These are phyloP conservation scores for Heliothis subflexa DNA, from an alignment of 1,140 invertebrate genomes.

Conservation along the genomic window DNA sequence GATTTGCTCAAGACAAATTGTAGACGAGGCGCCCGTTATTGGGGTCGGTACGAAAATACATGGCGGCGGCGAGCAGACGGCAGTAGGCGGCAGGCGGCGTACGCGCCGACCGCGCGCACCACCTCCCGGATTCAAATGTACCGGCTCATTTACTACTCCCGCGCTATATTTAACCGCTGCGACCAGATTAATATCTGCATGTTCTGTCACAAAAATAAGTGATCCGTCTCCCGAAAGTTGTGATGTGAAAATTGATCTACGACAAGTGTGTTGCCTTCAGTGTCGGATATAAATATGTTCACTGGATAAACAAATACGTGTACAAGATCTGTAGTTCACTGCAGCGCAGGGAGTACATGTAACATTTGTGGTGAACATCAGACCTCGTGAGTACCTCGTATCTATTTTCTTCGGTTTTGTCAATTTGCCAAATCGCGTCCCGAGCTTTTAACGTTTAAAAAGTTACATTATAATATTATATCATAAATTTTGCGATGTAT, in stretches of 20 bases:
- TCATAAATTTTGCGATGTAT: conserved; percentile 49
- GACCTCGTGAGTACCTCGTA: conserved; percentile 76
- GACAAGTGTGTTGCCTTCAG: conserved; percentile 53
- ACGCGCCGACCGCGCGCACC: conserved; percentile 80
- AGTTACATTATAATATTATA: conserved; percentile 49
- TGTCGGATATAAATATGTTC: conserved; percentile 57
- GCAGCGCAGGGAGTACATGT: conserved; percentile 64
- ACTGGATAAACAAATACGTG: conserved; percentile 52
- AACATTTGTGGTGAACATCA: conserved; percentile 64
- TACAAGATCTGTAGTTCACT: conserved; percentile 48
- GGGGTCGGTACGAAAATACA: conserved; percentile 84
- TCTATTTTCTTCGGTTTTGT: conserved; percentile 77
- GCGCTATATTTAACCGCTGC: conserved; percentile 81
- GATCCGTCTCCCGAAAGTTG: conserved; percentile 64
- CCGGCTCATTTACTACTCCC: conserved; percentile 75
- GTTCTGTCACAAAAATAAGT: conserved; percentile 75
- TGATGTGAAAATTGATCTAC: conserved; percentile 70
- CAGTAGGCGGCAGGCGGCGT: conserved; percentile 82
- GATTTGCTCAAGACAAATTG: conserved; percentile 83
- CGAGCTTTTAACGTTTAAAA: conserved; percentile 58
- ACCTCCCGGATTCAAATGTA: conserved; percentile 68
- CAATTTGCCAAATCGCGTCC: conserved; percentile 74
- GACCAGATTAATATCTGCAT: conserved; percentile 78
- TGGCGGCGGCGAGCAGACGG: conserved; percentile 69
- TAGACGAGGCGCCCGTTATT: conserved; percentile 81